Percentiles rank a stretch among this genome's conserved stretches.
phyloP scores from a whole-genome alignment of 2,797 vertebrate genomes.

The Eptatretus atami region DNA sequence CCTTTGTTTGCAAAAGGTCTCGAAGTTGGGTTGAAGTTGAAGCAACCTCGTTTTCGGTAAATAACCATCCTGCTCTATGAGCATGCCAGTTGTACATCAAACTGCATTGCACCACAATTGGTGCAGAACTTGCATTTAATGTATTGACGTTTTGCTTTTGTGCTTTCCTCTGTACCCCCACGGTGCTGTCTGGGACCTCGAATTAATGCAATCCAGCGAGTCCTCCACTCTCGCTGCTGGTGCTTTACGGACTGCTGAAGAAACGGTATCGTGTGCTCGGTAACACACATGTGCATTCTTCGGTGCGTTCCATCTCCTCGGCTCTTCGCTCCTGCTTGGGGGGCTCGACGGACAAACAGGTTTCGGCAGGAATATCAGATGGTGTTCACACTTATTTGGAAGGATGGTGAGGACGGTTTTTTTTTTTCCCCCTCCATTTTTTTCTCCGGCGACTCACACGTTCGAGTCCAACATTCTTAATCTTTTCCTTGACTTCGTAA shows the following conservation, averaged over 20 bases:
- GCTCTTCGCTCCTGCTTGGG: slow-evolving; percentile 54
- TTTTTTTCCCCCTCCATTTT: too few species aligned
- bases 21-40: too few species aligned
- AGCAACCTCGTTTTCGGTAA: too few species aligned
- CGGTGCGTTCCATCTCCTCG: slow-evolving; percentile 25
- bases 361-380: slow-evolving; percentile 47
- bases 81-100: too few species aligned
- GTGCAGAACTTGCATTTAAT: too few species aligned
- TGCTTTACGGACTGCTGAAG: slow-evolving; percentile 51
- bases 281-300: slow-evolving; percentile 52
- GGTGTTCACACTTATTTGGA: slow-evolving; percentile 91
- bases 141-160: background rate
- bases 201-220: slow-evolving; percentile 54
- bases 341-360: slow-evolving; percentile 23
- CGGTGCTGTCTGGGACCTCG: slow-evolving; percentile 57
- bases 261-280: slow-evolving; percentile 43
- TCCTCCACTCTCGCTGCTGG: slow-evolving; percentile 45
- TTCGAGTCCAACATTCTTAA: too few species aligned
- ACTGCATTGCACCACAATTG: too few species aligned
- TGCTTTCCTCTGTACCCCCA: slow-evolving; percentile 20
- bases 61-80: too few species aligned
- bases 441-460: too few species aligned
- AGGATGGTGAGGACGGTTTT: slow-evolving; percentile 35
- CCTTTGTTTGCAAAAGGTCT: too few species aligned
- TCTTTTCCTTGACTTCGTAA: too few species aligned